Evolutionary conservation across 1,140 invertebrate genomes (phyloP).

Genomic region (Danaus plexippus): DNA sequence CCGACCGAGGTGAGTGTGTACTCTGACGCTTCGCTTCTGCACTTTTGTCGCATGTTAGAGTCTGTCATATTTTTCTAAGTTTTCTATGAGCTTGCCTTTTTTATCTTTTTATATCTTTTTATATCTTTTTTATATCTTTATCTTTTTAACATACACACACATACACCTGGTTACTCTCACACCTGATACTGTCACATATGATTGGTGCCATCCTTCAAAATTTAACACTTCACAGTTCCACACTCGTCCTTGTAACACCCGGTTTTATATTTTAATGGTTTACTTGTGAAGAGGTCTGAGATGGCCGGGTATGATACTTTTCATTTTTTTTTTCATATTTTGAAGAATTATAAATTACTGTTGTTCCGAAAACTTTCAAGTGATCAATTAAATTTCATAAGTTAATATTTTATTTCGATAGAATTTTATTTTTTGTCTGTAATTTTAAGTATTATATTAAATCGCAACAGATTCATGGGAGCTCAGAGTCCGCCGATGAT

Average conservation of each 20-base stretch:
- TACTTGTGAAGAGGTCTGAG: constrained; percentile 50
- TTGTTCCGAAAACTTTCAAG: constrained; percentile 1
- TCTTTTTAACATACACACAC: constrained; percentile 42
- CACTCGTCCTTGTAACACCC: constrained; percentile 41
- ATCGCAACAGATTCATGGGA: constrained; percentile 60
- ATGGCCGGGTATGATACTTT: constrained; percentile 60
- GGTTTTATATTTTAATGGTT: constrained; percentile 22
- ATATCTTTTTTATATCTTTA: constrained; percentile 59
- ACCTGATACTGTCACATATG: constrained; percentile 44
- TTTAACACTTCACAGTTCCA: constrained; percentile 59
- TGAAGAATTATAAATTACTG: constrained; percentile 3
- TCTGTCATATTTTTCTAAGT: constrained; percentile 30
- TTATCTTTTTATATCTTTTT: too few species aligned
- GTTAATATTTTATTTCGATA: not conserved
- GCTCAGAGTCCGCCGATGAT: constrained; percentile 70
- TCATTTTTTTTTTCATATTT: constrained; percentile 36
- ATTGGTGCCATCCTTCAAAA: constrained; percentile 61
- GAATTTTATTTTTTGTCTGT: too few species aligned
- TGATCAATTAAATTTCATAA: constrained; percentile 5
- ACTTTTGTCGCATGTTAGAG: constrained; percentile 58
- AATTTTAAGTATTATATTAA: constrained; percentile 13
- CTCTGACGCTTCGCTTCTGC: constrained; percentile 53
- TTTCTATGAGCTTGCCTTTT: constrained; percentile 57
- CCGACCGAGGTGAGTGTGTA: constrained; percentile 49
- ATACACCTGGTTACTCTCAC: constrained; percentile 33